Evolutionary conservation across 1,140 invertebrate species (phyloP), one percentile per base, ranked within the genome.

Genomic region (Cydia fagiglandana): DNA sequence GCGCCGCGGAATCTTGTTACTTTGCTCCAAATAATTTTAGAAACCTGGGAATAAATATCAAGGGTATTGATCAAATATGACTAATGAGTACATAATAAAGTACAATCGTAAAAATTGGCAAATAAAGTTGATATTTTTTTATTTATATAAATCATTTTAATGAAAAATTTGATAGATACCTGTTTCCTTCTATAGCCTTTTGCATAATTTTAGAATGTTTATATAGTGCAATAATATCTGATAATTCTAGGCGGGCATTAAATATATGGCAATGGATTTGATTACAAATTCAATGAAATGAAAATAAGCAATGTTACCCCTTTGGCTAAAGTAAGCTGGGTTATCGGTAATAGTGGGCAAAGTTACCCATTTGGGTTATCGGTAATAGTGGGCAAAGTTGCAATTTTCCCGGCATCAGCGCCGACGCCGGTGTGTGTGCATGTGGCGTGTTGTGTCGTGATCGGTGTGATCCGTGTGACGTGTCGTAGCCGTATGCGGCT

Each of bases 371-470:
- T 28, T 30, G 30, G 38, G 38, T 41, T 10, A 41, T 41, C 7
- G 38, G 50, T 17, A 17, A n/a, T 7, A 50, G 15, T n/a, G 50
- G 15, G 50, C 50, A 53, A 17, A 53, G 50, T 53, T 17, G n/a
- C 50, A 53, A 12, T 4, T 17, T n/a, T 10, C 20, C 2, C 9
- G 56, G 56, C 56, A 12, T 24, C 56, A 10, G 56, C 20, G 56
- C 56, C 56, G 56, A 24, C 56, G 56, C 56, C 56, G 56, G 9
- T 61, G 56, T 61, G 53, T 56, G 56, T 24, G 56, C 20, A n/a
- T 61, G 56, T 24, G 56, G n/a, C 20, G 56, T 61, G 56, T 61
- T 61, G 56, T 61, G 56, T 61, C 53, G 53, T 56, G 53, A 20
- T 56, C 53, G 7, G 47, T 50, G 47, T 50, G n/a, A 50, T n/a